These are phyloP conservation scores for Lithophane semibrunnea DNA, from an alignment of 2,888 invertebrate species.

Conservation along the genomic window DNA sequence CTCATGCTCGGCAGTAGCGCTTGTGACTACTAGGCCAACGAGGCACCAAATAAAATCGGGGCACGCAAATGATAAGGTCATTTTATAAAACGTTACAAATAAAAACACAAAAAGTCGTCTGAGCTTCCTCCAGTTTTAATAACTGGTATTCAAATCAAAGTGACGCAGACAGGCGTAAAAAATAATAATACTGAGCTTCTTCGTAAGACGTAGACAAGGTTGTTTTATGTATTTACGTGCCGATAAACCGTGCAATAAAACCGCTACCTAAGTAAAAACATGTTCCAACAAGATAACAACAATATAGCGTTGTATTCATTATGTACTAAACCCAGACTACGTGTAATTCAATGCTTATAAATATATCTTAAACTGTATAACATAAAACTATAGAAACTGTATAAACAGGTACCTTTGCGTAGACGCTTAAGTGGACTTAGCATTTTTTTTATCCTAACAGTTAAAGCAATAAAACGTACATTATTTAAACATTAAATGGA, in stretches of 20 bases:
- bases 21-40: no score
- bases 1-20: no score
- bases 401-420: conserved; percentile 13
- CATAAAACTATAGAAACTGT: conserved; percentile 19
- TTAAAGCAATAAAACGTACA: conserved; percentile 3
- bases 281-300: conserved; percentile 51
- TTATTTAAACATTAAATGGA: background rate
- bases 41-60: no score
- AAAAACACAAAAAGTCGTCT: conserved; percentile 26
- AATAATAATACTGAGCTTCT: conserved; percentile 31
- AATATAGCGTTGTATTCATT: conserved; percentile 19
- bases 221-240: conserved; percentile 46
- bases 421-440: conserved; percentile 25
- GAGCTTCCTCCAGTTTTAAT: conserved; percentile 21
- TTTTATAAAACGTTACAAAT: conserved; percentile 4
- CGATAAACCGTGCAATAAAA: conserved; percentile 57
- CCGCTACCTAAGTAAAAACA: conserved; percentile 53
- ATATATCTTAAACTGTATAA: conserved; percentile 8
- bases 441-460: conserved; percentile 5
- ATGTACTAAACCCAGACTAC: background rate
- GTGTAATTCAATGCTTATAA: conserved; percentile 23
- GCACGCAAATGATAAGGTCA: background rate
- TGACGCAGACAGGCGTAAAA: conserved; percentile 23
- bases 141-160: conserved; percentile 46
- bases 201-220: conserved; percentile 42